Evolutionary conservation across 2,888 invertebrate species (phyloP).

Genomic region (Dastarcus helophoroides): DNA sequence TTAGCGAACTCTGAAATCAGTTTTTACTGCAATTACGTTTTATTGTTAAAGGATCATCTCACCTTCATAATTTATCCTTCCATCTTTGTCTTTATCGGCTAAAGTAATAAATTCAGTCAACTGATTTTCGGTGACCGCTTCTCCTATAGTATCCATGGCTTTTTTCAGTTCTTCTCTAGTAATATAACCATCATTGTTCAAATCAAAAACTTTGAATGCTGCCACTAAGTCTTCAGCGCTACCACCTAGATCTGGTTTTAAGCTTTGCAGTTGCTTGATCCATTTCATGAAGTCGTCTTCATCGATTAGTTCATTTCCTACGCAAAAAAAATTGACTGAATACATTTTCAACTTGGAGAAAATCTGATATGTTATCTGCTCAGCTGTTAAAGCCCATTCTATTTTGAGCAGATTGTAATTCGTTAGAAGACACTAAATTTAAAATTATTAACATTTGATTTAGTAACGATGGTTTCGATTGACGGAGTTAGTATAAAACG

Average conservation of each 20-base stretch:
- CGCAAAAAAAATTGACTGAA: slow-evolving; percentile 19
- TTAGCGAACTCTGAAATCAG: too few relatives aligned
- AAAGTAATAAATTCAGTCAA: slow-evolving; percentile 61
- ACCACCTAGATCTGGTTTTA: slow-evolving; percentile 48
- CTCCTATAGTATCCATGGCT: slow-evolving; percentile 76
- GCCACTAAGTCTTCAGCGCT: slow-evolving; percentile 71
- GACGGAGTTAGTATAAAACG: too few relatives aligned
- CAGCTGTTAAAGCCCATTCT: too few relatives aligned
- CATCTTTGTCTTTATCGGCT: slow-evolving; percentile 70
- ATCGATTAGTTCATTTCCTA: slow-evolving; percentile 64
- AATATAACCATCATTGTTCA: slow-evolving; percentile 83
- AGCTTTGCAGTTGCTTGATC: slow-evolving; percentile 61
- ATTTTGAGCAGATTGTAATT: too few relatives aligned
- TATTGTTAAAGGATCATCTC: too few relatives aligned
- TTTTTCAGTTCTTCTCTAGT: slow-evolving; percentile 65
- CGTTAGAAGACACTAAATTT: too few relatives aligned
- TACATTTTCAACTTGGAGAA: too few relatives aligned
- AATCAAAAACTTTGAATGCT: slow-evolving; percentile 82
- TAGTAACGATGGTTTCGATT: too few relatives aligned
- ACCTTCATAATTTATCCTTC: slow-evolving; percentile 76
- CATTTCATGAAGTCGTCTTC: slow-evolving; percentile 69
- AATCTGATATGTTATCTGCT: too few relatives aligned
- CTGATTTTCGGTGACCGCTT: slow-evolving; percentile 63
- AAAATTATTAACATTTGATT: too few relatives aligned
- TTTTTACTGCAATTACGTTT: too few relatives aligned